Evolutionary conservation across 2,888 invertebrate genomes (phyloP), one percentile per base, ranked within the genome.

Genomic region (Plagodis dolabraria): DNA sequence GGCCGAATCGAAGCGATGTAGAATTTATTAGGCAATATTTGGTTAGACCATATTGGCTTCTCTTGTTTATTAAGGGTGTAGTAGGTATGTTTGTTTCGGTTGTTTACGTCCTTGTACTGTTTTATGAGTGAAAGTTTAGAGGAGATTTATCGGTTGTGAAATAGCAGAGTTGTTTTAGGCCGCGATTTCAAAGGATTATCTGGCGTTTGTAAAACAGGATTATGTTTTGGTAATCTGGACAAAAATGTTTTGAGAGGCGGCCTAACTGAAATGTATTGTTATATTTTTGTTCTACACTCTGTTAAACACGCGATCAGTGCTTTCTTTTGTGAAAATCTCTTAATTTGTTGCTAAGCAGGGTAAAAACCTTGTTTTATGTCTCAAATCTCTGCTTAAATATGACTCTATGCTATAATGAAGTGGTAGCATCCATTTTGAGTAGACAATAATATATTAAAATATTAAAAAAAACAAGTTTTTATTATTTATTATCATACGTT

Each of bases 21-120:
- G 53, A 60, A 67, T 63, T 63, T 66, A 68, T 67, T 61, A 68
- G 60, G 60, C 60, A 53, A 34, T 42, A 42, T 33, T 42, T 42
- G 42, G 33, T 50, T 34, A 10, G 42, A 50, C 22, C 33, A 7
- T 50, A 12, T 50, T 43, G 50, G 42, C 33, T 34, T 42, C 12
- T 38, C 48, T 47, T 63, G 68, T 66, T 67, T 67, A 67, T 66
- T 22, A 22, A 22, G 22, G 22, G 22, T 22, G 22, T 22, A 58
- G 65, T 38, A 57, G 51, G 40, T 47, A 53, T 65, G 65, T 60
- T 54, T 53, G 47, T 56, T 57, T 35, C 36, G 36, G 11, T 8
- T 33, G 43, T 50, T 43, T 42, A n/a, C 7, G 10, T 7, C 8
- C 11, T 34, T 5, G 49, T 22, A 43, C 34, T 44, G 44, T 12